phyloP scores from a whole-genome alignment of 1,140 invertebrate genomes.

The Vanessa atalanta region DNA sequence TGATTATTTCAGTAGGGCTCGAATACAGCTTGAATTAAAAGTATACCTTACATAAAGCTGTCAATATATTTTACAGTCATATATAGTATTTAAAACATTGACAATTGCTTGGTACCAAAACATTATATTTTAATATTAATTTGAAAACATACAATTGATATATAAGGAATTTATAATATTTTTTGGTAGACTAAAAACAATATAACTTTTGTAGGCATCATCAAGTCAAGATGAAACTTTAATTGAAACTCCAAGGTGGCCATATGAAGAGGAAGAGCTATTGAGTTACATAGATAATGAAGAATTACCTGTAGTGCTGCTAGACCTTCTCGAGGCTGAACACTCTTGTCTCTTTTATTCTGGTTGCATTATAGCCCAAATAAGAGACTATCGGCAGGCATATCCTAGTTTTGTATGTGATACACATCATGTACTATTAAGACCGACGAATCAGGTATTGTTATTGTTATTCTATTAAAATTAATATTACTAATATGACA shows the following conservation, averaged over 20 bases:
- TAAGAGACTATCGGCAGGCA: slow-evolving; percentile 92
- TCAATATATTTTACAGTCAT: too few relatives aligned
- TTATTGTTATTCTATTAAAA: slow-evolving; percentile 2
- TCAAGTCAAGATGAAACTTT: slow-evolving; percentile 82
- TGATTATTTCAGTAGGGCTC: too few relatives aligned
- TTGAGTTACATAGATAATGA: slow-evolving; percentile 91
- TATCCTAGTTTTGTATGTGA: slow-evolving; percentile 87
- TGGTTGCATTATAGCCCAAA: slow-evolving; percentile 94
- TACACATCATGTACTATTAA: slow-evolving; percentile 92
- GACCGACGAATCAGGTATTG: slow-evolving; percentile 89
- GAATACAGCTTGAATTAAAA: too few relatives aligned
- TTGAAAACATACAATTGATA: too few relatives aligned
- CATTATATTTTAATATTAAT: too few relatives aligned
- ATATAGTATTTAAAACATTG: too few relatives aligned
- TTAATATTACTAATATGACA: too few relatives aligned
- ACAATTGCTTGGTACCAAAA: too few relatives aligned
- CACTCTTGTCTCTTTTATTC: slow-evolving; percentile 93
- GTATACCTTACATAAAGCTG: too few relatives aligned
- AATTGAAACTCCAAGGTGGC: slow-evolving; percentile 88
- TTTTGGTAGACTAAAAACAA: not conserved
- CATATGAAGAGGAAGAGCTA: slow-evolving; percentile 89
- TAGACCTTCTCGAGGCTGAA: slow-evolving; percentile 91
- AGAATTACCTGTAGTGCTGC: slow-evolving; percentile 91
- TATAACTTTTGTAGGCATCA: slow-evolving; percentile 50
- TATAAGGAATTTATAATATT: too few relatives aligned